Evolutionary conservation across 2,888 invertebrate genomes (phyloP), one percentile per base, ranked within the genome.

Genomic region (Pheosia tremula): DNA sequence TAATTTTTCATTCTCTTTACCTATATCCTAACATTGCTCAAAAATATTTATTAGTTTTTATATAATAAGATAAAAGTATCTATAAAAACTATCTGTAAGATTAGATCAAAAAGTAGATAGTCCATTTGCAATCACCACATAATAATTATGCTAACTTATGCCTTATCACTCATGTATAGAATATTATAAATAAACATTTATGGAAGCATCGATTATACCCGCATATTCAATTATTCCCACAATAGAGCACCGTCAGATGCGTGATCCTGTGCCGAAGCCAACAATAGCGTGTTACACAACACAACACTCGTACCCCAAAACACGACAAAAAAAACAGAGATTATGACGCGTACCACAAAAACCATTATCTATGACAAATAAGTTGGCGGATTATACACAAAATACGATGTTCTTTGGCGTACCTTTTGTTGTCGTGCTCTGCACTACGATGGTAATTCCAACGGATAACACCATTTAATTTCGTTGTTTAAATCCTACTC

Each of bases 251-350:
- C 85, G 85, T 85, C 77, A 80, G 74, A 78, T 78, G 77, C 80
- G 81, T 80, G 82, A 80, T 83, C 75, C 75, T 77, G 70, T 74
- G 75, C 81, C 79, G 79, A 78, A 72, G 72, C 78, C 71, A 73
- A 92, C 89, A 91, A 91, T 84, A 67, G 83, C 72, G 71, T 85
- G 87, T 91, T 88, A 80, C 79, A 82, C 82, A 90, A 91, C 87
- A 89, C 82, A 77, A 83, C 82, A 77, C 79, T 84, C 85, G 79
- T 83, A 83, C 78, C 81, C 81, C 80, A 83, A 84, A 24, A 84
- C 79, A 81, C 69, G 39, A 61, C 66, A 77, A 86, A 86, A 88
- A 86, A 83, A 64, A 64, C 57, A 64, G 76, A 83, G 85, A 85
- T 86, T 89, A 87, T 72, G 71, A 77, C 75, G 71, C 76, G 74